A percentile compares a stretch with the other conserved stretches of the same genome.
Conservation (phyloP, 2,888 invertebrate genomes). For the Drosophila kanekoi region DNA sequence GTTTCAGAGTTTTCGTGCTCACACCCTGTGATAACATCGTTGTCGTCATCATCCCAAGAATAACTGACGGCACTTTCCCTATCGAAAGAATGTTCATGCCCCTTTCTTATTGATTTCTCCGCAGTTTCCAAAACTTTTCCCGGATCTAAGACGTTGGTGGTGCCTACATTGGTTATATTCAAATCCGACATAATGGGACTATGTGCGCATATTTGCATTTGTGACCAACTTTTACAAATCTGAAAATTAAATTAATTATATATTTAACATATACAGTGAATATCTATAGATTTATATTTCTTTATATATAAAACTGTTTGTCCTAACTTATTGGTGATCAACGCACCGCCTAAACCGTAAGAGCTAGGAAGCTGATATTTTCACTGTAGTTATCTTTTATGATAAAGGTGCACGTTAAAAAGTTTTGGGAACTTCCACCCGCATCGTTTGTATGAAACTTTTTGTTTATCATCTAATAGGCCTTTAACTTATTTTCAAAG, state of each 20-base stretch:
- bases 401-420: no score
- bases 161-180: slow-evolving; percentile 11
- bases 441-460: no score
- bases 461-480: no score
- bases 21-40: slow-evolving; percentile 60
- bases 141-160: not conserved
- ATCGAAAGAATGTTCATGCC: slow-evolving; percentile 1
- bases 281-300: no score
- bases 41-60: slow-evolving; percentile 41
- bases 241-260: not conserved
- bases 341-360: no score
- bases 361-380: no score
- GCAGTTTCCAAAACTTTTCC: slow-evolving; percentile 4
- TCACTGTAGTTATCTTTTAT: no score
- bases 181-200: slow-evolving; percentile 36
- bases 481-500: no score
- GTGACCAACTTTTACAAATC: not conserved
- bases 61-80: slow-evolving; percentile 9
- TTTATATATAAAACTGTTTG: no score
- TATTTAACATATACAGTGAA: no score
- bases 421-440: no score
- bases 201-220: slow-evolving; percentile 22
- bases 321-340: no score
- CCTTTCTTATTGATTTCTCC: slow-evolving; percentile 8
- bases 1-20: slow-evolving; percentile 29